Percentiles rank a stretch among this genome's conserved stretches.
These are phyloP conservation scores for Prosopocoilus inquinatus DNA, from an alignment of 2,888 invertebrate genomes.

Conservation along the genomic window DNA sequence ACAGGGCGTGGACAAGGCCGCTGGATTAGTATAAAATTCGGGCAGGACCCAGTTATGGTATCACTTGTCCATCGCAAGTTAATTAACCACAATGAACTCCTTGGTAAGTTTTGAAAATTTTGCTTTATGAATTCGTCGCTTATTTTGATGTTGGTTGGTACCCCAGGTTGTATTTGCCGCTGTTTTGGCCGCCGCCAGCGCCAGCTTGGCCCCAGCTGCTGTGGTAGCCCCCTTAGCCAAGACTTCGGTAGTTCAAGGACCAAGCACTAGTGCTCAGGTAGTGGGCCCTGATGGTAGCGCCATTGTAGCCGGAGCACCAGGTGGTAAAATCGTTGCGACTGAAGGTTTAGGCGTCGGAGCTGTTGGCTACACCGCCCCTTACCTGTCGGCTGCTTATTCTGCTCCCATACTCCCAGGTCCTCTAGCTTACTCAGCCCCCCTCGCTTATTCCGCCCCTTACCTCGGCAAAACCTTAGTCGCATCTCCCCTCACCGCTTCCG, in stretches of 20 bases:
- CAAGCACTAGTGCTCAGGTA: conserved; percentile 22
- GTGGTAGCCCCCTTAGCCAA: conserved; percentile 18
- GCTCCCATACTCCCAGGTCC: conserved; percentile 11
- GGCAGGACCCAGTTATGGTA: background rate
- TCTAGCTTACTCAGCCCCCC: background rate
- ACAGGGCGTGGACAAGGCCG: conserved; percentile 20
- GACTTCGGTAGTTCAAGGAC: conserved; percentile 22
- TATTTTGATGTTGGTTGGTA: background rate
- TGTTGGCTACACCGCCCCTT: conserved; percentile 13
- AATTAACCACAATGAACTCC: conserved; percentile 16
- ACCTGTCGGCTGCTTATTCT: conserved; percentile 9
- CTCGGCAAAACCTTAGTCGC: conserved; percentile 19
- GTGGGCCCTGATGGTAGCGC: conserved; percentile 25
- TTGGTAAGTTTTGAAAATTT: conserved; percentile 9
- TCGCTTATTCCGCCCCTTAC: conserved; percentile 16
- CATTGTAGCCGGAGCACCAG: conserved; percentile 23
- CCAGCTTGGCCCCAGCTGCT: conserved; percentile 12
- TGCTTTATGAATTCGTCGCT: background rate
- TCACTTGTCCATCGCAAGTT: conserved; percentile 17
- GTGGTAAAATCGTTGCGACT: conserved; percentile 18
- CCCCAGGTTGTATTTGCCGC: conserved; percentile 15
- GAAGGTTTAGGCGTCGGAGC: conserved; percentile 14
- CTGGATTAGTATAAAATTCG: conserved; percentile 15
- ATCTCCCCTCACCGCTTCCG: conserved; percentile 23
- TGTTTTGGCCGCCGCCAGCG: conserved; percentile 23